Percentiles rank a stretch among this genome's conserved stretches.
Conservation (phyloP, 2,797 vertebrate genomes). For the Phrynocephalus vlangalii region DNA sequence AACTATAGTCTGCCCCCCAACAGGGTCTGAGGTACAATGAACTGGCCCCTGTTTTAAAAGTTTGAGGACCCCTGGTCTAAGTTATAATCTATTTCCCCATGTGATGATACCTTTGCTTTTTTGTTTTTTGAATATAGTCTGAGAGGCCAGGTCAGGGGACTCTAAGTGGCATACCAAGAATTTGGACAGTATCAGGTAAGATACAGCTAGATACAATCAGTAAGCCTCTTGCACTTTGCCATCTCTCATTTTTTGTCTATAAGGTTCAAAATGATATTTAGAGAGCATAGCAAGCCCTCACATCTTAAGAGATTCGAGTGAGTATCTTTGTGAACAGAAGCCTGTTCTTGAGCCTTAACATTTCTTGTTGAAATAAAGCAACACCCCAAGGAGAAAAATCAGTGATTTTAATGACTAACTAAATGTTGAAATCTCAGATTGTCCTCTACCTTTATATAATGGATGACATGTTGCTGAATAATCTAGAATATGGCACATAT, state of each 20-base stretch:
- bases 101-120: too few species aligned
- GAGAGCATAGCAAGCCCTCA: not conserved
- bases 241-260: not conserved
- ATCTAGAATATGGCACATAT: not conserved
- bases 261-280: not conserved
- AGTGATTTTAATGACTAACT: not conserved
- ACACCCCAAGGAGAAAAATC: not conserved
- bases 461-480: too few species aligned
- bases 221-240: not conserved
- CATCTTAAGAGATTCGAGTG: not conserved
- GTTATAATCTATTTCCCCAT: too few species aligned
- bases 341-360: not conserved
- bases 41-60: too few species aligned
- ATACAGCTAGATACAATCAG: too few species aligned
- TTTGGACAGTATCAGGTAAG: not conserved
- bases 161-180: not conserved
- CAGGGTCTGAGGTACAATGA: too few species aligned
- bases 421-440: not conserved
- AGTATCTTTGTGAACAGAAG: not conserved
- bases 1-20: too few species aligned
- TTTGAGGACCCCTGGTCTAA: too few species aligned
- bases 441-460: not conserved
- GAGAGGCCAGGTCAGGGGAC: too few species aligned
- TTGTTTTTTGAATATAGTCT: too few species aligned
- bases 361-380: not conserved